Conservation (phyloP, 1,140 invertebrate genomes). For the Zaprionus vittiger region DNA sequence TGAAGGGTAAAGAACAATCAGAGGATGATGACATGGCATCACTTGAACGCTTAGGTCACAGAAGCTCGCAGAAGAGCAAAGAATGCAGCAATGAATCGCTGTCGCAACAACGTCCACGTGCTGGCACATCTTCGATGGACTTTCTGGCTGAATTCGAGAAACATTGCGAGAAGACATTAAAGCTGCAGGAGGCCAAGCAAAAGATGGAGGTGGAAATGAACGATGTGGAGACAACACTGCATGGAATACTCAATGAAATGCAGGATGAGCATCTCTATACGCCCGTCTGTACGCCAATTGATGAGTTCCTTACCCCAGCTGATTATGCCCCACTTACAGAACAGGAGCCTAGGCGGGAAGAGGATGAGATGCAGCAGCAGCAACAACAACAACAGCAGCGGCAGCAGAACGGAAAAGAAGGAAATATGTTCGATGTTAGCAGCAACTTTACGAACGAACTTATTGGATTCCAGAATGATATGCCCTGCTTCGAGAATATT, state of each 20-base stretch:
- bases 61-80: not conserved
- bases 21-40: constrained; percentile 30
- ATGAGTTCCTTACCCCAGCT: constrained; percentile 72
- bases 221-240: constrained; percentile 77
- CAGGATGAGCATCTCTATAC: constrained; percentile 81
- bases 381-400: not conserved
- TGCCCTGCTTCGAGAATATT: constrained; percentile 80
- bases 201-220: constrained; percentile 74
- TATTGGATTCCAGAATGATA: constrained; percentile 81
- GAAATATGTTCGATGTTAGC: constrained; percentile 52
- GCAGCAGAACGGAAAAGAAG: constrained; percentile 12
- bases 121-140: constrained; percentile 45
- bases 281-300: constrained; percentile 63
- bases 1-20: not conserved
- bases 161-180: constrained; percentile 58
- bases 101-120: constrained; percentile 19
- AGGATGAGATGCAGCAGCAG: constrained; percentile 6
- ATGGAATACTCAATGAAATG: constrained; percentile 80
- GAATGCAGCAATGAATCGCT: not conserved
- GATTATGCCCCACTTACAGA: constrained; percentile 71
- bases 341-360: constrained; percentile 20
- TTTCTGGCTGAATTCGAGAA: constrained; percentile 71
- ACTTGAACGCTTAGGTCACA: constrained; percentile 5
- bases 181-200: constrained; percentile 54
- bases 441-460: constrained; percentile 66